A percentile compares a stretch with the other conserved stretches of the same genome.
Conservation (phyloP, 1,140 invertebrate species). For the Platorchestia sp. region DNA sequence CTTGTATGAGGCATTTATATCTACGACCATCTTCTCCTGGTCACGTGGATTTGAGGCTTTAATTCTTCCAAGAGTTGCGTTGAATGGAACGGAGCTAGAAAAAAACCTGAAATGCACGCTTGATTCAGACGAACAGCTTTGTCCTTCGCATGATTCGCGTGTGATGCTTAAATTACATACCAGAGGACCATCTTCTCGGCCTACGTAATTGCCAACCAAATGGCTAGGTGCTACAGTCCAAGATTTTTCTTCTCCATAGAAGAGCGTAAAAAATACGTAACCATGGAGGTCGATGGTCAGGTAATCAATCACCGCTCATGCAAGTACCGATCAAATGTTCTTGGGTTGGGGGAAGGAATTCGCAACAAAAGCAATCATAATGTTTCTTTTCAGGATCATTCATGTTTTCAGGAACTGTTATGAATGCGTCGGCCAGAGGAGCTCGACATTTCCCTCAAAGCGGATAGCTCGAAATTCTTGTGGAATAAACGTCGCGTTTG, state of each 20-base stretch:
- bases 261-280: not conserved
- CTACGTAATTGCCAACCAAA: constrained; percentile 13
- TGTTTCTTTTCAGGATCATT: not conserved
- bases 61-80: not conserved
- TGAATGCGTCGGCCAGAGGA: not conserved
- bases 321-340: constrained; percentile 29
- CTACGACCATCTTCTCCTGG: not conserved
- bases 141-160: constrained; percentile 23
- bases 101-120: not conserved
- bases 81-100: not conserved
- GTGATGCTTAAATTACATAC: not conserved
- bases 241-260: not conserved
- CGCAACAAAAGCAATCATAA: not conserved
- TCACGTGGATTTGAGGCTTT: not conserved
- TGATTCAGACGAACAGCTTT: constrained; percentile 9
- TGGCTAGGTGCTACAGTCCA: not conserved
- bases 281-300: not conserved
- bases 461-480: not conserved
- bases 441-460: no score
- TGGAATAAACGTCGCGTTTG: not conserved
- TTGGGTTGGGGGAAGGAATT: not conserved
- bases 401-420: not conserved
- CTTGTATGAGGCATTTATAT: not conserved
- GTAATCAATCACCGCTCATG: constrained; percentile 13
- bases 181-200: not conserved